phyloP scores from a whole-genome alignment of 2,113 vertebrate genomes.

The Aegotheles bennettii region DNA sequence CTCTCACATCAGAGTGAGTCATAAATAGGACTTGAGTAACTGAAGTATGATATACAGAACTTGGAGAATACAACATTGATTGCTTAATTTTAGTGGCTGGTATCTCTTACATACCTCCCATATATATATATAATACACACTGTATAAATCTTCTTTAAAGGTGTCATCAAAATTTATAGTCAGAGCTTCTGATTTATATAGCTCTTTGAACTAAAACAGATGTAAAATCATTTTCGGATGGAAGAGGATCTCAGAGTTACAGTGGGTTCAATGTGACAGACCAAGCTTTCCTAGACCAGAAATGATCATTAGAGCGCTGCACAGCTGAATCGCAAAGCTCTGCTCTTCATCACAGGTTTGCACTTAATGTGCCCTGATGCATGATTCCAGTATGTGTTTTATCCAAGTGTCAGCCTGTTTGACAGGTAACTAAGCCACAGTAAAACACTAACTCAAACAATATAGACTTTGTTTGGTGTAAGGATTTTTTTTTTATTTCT shows the following conservation, averaged over 20 bases:
- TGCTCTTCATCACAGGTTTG: not conserved
- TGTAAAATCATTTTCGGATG: constrained; percentile 12
- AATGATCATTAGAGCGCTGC: not conserved
- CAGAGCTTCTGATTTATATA: constrained; percentile 42
- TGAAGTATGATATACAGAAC: not conserved
- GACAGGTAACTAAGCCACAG: constrained; percentile 26
- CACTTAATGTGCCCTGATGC: not conserved
- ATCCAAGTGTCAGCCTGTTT: constrained; percentile 43
- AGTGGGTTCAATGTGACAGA: not conserved
- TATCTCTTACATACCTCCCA: not conserved
- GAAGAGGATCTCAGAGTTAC: not conserved
- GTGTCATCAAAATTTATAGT: constrained; percentile 40
- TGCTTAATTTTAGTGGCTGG: constrained; percentile 16
- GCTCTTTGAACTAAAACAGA: constrained; percentile 48
- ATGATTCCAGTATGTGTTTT: not conserved
- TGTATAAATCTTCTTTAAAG: constrained; percentile 42
- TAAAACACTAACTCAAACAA: constrained; percentile 1
- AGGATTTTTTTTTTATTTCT: not conserved
- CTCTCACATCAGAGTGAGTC: not conserved
- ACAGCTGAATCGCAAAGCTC: not conserved
- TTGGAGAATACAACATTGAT: not conserved
- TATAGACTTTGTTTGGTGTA: not conserved
- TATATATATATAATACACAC: not conserved
- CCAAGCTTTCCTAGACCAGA: not conserved
- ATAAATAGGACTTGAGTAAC: not conserved